Base-by-base conservation (phyloP, 2,113 vertebrate species). In the Xenopus borealis region DNA sequence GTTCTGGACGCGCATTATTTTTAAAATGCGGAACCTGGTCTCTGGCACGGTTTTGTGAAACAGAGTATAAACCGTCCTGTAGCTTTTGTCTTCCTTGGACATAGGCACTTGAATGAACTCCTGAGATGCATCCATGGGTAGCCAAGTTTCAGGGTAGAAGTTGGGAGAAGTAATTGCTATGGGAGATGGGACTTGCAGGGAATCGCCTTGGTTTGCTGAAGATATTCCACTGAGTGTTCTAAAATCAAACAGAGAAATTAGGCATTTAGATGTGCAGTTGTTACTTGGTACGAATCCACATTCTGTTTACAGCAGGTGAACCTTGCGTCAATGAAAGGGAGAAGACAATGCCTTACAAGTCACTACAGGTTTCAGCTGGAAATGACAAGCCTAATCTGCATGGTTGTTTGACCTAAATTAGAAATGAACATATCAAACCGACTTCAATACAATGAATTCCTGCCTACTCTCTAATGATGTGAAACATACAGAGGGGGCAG, bases 1-100 rank as follows among this genome's bases (percentile, higher is more conserved):
- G 82, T 99, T 99, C 86, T 99, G 97, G 74, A 99, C 96, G 17
- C 97, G 91, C 72, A 94, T 83, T 83, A 99, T 99, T 85, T 98
- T 97, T 80, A 98, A 83, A 72, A 99, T 98, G 82, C 85, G 92
- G 12, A 96, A 98, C 88, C 98, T 98, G 87, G 96, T 99, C 85
- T 99, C 97, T 0, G 96, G 96, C 79, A 99, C 95, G 1, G 97
- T 99, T 87, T 99, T 99, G 90, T 99, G 97, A 87, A 99, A 99
- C 84, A 99, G 94, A 84, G 95, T 96, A 80, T 99, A 98, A 83
- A 99, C 97, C 44, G 96, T 99, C 81, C 95, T 88, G 13, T 97
- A 99, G 91, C 96, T 98, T 82, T 94, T 95, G 82, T 99, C 97
- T 71, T 98, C 97, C 33, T 93, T 92, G 62, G 93, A 91, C 75